Evolutionary conservation across 2,113 vertebrate species (phyloP).

Genomic region (Kryptolebias marmoratus): DNA sequence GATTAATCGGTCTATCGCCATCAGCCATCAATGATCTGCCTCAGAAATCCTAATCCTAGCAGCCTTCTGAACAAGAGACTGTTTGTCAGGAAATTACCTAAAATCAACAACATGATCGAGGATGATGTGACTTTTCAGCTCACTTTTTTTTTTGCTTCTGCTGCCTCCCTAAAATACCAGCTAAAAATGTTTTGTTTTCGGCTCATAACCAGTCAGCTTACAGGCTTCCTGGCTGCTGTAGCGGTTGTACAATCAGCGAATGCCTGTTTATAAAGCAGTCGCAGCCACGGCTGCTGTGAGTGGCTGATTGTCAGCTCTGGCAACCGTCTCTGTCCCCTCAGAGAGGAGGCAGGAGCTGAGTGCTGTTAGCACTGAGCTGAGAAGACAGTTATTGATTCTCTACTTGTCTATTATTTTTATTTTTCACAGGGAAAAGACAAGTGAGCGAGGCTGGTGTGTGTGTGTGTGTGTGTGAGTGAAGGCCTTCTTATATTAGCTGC

Average conservation of each 20-base stretch:
- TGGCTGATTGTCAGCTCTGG: constrained; percentile 64
- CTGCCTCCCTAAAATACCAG: background rate
- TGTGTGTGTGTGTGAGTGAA: constrained; percentile 7
- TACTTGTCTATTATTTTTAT: constrained; percentile 75
- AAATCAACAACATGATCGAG: background rate
- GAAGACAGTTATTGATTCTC: constrained; percentile 75
- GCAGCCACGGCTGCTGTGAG: constrained; percentile 39
- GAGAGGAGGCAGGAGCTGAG: constrained; percentile 47
- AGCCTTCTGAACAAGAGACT: background rate
- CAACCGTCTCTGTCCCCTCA: constrained; percentile 56
- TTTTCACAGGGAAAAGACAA: constrained; percentile 60
- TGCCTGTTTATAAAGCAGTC: constrained; percentile 56
- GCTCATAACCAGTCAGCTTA: constrained; percentile 7
- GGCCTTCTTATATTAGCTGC: too few species aligned
- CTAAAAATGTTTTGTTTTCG: background rate
- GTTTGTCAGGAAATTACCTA: background rate
- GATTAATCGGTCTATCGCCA: too few species aligned
- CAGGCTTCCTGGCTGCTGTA: constrained; percentile 7
- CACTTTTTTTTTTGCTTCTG: background rate
- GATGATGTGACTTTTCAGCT: too few species aligned
- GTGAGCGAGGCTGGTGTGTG: constrained; percentile 30
- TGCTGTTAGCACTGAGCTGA: constrained; percentile 66
- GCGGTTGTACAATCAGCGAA: constrained; percentile 54
- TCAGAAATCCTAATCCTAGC: background rate
- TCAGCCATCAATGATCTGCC: background rate